Percentiles rank a stretch among this genome's conserved stretches.
These are phyloP conservation scores for Dryococelus australis DNA, from an alignment of 2,888 invertebrate species.

Conservation along the genomic window DNA sequence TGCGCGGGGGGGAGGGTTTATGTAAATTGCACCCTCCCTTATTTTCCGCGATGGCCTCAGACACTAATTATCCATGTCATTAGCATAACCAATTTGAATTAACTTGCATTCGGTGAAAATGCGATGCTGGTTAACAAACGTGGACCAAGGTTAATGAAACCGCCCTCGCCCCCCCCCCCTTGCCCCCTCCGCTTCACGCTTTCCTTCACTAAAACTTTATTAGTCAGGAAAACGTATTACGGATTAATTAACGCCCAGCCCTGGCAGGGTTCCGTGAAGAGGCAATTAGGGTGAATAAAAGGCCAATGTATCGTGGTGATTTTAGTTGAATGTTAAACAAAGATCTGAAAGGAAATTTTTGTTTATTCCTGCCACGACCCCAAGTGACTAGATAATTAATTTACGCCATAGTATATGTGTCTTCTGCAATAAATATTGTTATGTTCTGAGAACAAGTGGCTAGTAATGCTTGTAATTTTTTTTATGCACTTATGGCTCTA, in stretches of 20 bases:
- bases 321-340: not conserved
- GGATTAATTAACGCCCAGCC: not conserved
- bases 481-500: too few relatives aligned
- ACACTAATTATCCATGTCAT: slow-evolving; percentile 39
- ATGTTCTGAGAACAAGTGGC: too few relatives aligned
- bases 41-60: not conserved
- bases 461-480: too few relatives aligned
- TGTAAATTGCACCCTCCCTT: not conserved
- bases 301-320: not conserved
- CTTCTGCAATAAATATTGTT: too few relatives aligned
- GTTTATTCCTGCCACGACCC: not conserved
- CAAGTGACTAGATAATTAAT: too few relatives aligned
- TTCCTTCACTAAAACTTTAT: not conserved
- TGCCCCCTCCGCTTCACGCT: not conserved
- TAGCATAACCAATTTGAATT: slow-evolving; percentile 37
- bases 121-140: slow-evolving; percentile 12
- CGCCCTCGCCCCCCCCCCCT: not conserved
- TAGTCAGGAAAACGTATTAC: not conserved
- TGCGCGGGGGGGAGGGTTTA: slow-evolving; percentile 4
- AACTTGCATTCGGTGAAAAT: slow-evolving; percentile 18
- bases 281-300: not conserved
- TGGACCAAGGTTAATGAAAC: slow-evolving; percentile 11
- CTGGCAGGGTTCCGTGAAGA: not conserved
- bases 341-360: not conserved
- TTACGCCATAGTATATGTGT: too few relatives aligned